Evolutionary conservation across 2,113 vertebrate genomes (phyloP).

Genomic region (Procapra przewalskii): DNA sequence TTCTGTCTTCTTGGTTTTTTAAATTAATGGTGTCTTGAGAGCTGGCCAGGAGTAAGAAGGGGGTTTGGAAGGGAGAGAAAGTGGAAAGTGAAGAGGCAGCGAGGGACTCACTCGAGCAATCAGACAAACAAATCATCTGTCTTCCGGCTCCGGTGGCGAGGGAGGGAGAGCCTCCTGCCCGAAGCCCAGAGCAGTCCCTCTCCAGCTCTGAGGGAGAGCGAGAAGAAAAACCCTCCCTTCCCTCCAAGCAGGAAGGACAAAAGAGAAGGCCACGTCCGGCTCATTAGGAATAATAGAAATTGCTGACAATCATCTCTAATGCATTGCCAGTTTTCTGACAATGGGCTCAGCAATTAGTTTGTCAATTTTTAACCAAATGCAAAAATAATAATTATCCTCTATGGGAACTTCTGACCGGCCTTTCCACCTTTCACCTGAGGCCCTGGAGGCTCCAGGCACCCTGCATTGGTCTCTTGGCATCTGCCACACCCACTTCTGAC

Average conservation of each 20-base stretch:
- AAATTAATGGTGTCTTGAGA: slow-evolving; percentile 45
- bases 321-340: slow-evolving; percentile 28
- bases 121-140: slow-evolving; percentile 66
- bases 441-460: background rate
- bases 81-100: slow-evolving; percentile 51
- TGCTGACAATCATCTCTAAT: slow-evolving; percentile 52
- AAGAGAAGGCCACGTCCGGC: slow-evolving; percentile 6
- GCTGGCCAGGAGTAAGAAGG: background rate
- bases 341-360: slow-evolving; percentile 60
- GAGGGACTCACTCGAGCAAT: slow-evolving; percentile 4
- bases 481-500: background rate
- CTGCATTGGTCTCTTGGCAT: fast-evolving
- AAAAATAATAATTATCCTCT: slow-evolving; percentile 51
- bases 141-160: slow-evolving; percentile 56
- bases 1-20: slow-evolving; percentile 14
- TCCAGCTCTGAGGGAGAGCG: background rate
- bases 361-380: slow-evolving; percentile 60
- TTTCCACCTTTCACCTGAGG: slow-evolving; percentile 7
- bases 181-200: slow-evolving; percentile 53
- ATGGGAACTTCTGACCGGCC: background rate
- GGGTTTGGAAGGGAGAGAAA: slow-evolving; percentile 13
- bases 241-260: slow-evolving; percentile 32
- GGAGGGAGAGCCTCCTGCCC: background rate
- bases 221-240: slow-evolving; percentile 31
- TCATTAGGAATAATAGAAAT: slow-evolving; percentile 66